Percentiles rank a stretch among this genome's conserved stretches.
phyloP scores from a whole-genome alignment of 2,113 vertebrate species.

The Pseudorasbora parva region DNA sequence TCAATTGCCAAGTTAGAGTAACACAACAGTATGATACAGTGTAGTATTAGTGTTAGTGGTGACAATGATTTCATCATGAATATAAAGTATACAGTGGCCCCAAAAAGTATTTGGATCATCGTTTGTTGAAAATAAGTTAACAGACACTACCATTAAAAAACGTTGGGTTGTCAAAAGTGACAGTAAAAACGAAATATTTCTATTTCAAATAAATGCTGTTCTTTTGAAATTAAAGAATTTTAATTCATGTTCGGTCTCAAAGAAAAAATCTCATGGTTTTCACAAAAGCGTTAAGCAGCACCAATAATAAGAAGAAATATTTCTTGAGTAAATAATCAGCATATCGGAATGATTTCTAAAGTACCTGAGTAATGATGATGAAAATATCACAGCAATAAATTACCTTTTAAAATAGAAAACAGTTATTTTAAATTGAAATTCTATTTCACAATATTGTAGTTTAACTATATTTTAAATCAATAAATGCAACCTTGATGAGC shows the following conservation, averaged over 20 bases:
- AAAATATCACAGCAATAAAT: neutral
- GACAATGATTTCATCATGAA: conserved; percentile 13
- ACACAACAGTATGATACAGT: neutral
- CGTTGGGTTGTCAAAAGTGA: neutral
- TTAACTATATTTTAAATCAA: neutral
- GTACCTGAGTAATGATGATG: neutral
- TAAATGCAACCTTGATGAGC: neutral
- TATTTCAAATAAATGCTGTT: neutral
- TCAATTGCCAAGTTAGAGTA: neutral
- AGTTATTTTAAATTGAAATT: neutral
- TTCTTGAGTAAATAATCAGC: neutral
- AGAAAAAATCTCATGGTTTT: neutral
- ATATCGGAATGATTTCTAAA: neutral
- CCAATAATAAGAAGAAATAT: neutral
- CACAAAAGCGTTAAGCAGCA: neutral
- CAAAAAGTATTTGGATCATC: neutral
- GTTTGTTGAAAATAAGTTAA: neutral
- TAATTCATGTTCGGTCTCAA: too few species aligned
- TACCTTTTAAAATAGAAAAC: neutral
- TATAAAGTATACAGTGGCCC: neutral
- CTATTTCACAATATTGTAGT: neutral
- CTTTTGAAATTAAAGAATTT: too few species aligned
- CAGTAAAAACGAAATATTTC: neutral
- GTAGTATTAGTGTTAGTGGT: neutral
- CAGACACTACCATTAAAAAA: neutral